phyloP scores from a whole-genome alignment of 2,113 vertebrate species.

The Daubentonia madagascariensis region DNA sequence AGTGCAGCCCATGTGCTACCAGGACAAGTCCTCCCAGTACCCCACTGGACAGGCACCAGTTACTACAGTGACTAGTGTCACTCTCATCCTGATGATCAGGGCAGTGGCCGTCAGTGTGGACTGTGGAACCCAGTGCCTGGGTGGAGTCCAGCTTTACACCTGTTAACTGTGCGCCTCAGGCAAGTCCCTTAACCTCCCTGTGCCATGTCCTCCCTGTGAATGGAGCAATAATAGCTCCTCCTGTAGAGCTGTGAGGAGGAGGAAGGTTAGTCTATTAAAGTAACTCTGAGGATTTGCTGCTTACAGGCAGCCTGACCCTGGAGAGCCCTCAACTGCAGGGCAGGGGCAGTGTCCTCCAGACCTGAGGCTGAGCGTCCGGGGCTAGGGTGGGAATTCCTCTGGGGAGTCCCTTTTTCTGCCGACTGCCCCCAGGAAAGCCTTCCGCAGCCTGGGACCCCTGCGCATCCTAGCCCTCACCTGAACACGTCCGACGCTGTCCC shows the following conservation, averaged over 20 bases:
- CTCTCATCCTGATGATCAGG: background rate
- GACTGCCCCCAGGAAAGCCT: background rate
- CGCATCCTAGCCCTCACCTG: constrained; percentile 83
- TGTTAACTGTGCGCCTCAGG: background rate
- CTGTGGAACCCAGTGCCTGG: background rate
- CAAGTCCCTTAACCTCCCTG: background rate
- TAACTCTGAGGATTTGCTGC: background rate
- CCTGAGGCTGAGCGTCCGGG: background rate
- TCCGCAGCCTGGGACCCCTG: background rate
- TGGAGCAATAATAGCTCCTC: background rate
- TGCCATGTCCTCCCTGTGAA: too few species aligned
- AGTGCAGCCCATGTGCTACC: fast-evolving
- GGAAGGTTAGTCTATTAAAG: background rate
- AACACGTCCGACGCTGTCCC: constrained; percentile 91
- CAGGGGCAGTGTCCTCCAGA: background rate
- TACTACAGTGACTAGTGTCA: background rate
- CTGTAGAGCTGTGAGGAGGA: background rate
- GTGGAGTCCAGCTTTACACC: background rate
- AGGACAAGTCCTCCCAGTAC: background rate
- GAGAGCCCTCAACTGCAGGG: background rate
- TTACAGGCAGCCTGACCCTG: background rate
- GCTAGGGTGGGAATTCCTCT: background rate
- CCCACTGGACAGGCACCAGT: background rate
- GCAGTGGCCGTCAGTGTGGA: background rate
- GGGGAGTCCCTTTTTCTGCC: background rate